Conservation (phyloP, 2,797 vertebrate species). For the Aldrovandia affinis region DNA sequence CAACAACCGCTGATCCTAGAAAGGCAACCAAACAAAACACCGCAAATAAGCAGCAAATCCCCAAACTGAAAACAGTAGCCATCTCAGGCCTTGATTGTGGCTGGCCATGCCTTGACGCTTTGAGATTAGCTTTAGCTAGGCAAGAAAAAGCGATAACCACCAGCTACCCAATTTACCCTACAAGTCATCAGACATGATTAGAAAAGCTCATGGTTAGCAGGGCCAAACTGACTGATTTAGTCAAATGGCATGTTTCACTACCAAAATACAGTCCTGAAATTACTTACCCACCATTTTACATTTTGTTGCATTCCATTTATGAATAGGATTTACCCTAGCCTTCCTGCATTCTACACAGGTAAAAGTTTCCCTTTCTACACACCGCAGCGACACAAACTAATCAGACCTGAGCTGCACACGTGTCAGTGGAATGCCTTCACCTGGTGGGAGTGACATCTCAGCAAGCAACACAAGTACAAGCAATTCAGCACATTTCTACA, state of each 20-base stretch:
- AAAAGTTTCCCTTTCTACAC: background rate
- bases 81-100: background rate
- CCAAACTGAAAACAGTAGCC: background rate
- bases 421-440: background rate
- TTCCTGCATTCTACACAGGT: background rate
- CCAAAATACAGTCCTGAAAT: too few relatives aligned
- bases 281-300: background rate
- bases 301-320: background rate
- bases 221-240: background rate
- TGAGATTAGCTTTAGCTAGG: conserved; percentile 5
- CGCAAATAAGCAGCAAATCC: background rate
- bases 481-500: background rate
- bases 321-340: background rate
- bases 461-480: background rate
- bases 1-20: background rate
- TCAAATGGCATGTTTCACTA: background rate
- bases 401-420: background rate
- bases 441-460: background rate
- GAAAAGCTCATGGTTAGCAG: background rate
- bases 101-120: background rate
- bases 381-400: background rate
- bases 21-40: background rate
- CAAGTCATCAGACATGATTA: background rate
- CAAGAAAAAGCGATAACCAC: background rate
- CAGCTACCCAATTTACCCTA: background rate